These are phyloP conservation scores for Plodia interpunctella DNA, from an alignment of 1,140 invertebrate species.

Conservation along the genomic window DNA sequence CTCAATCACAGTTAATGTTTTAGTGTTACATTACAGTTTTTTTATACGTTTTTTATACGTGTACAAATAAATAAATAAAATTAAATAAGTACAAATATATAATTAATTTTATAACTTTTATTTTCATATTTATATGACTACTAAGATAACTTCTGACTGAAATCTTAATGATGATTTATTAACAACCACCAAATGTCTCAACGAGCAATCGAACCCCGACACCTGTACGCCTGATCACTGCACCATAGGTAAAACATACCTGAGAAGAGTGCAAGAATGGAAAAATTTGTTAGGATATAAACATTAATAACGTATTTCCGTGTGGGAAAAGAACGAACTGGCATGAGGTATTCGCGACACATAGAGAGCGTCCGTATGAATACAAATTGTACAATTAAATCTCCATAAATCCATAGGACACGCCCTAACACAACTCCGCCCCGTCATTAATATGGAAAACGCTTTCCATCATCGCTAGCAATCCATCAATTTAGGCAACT, in stretches of 20 bases:
- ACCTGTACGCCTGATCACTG: slow-evolving; percentile 9
- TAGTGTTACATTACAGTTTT: too few relatives aligned
- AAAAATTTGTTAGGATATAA: slow-evolving; percentile 28
- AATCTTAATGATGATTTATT: neutral
- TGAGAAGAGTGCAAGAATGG: slow-evolving; percentile 40
- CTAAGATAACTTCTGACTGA: neutral
- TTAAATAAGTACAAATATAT: too few relatives aligned
- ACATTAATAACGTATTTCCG: neutral
- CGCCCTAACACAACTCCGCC: slow-evolving; percentile 6
- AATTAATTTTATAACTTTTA: too few relatives aligned
- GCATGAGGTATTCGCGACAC: neutral
- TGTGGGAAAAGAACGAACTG: slow-evolving; percentile 3
- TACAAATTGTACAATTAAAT: slow-evolving; percentile 6
- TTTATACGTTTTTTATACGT: too few relatives aligned
- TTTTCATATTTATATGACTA: too few relatives aligned
- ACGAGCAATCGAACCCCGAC: slow-evolving; percentile 25
- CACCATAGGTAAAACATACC: slow-evolving; percentile 32
- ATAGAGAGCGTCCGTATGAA: neutral
- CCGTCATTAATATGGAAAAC: slow-evolving; percentile 17
- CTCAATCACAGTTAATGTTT: too few relatives aligned
- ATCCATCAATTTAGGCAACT: slow-evolving; percentile 13
- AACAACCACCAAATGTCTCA: neutral
- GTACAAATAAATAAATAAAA: too few relatives aligned
- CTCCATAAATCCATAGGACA: slow-evolving; percentile 7
- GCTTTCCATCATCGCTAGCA: slow-evolving; percentile 13